These are phyloP conservation scores for Molossus alvarezi DNA, from an alignment of 2,797 vertebrate genomes.

Conservation along the genomic window DNA sequence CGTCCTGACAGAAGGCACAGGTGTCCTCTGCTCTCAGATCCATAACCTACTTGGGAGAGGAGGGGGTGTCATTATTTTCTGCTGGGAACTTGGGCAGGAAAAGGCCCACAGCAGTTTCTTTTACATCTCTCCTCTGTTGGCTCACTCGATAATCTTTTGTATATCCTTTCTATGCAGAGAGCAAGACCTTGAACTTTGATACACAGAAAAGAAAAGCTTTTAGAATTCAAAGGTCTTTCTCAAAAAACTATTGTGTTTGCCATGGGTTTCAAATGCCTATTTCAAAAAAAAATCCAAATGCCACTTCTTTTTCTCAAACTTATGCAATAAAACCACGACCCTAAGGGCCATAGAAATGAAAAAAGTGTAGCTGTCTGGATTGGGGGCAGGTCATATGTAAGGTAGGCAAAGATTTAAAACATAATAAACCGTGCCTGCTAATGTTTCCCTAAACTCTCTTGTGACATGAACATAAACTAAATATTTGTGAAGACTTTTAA, in stretches of 20 bases:
- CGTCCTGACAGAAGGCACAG: neutral
- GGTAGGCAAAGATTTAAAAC: neutral
- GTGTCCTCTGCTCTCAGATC: neutral
- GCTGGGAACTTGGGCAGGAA: neutral
- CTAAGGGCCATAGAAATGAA: neutral
- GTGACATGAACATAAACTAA: neutral
- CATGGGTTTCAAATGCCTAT: slow-evolving; percentile 31
- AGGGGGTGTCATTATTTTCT: neutral
- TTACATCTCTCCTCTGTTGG: neutral
- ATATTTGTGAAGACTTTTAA: neutral
- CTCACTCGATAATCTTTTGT: neutral
- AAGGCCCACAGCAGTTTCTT: neutral
- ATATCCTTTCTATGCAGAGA: neutral
- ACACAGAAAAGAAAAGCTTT: neutral
- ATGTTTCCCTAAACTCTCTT: neutral
- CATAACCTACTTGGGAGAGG: neutral
- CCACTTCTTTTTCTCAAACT: slow-evolving; percentile 49
- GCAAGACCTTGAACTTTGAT: neutral
- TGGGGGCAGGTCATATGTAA: neutral
- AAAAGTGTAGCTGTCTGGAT: neutral
- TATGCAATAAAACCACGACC: neutral
- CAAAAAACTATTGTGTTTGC: neutral
- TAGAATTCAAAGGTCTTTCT: slow-evolving; percentile 50
- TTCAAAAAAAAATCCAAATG: slow-evolving; percentile 34
- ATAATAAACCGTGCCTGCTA: neutral